These are phyloP conservation scores for Pantala flavescens DNA, from an alignment of 1,140 invertebrate genomes.

Conservation along the genomic window DNA sequence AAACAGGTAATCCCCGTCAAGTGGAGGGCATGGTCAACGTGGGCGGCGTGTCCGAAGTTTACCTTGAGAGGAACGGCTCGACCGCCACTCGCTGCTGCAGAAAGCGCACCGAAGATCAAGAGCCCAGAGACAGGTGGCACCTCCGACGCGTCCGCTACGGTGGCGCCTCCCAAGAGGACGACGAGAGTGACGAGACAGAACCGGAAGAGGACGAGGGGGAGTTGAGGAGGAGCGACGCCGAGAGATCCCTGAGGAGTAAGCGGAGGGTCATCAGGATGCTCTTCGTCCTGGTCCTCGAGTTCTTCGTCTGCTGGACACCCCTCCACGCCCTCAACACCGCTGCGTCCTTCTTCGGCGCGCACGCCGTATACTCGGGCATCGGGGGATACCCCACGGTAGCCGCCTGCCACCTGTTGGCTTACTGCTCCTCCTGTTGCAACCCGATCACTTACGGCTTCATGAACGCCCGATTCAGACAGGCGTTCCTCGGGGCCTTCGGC, in stretches of 20 bases:
- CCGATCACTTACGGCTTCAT: conserved; percentile 69
- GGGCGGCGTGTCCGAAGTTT: conserved; percentile 1
- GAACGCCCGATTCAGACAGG: conserved; percentile 55
- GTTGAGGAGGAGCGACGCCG: conserved; percentile 41
- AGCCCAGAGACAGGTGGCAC: neutral
- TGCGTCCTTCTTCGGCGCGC: conserved; percentile 41
- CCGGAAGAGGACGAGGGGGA: neutral
- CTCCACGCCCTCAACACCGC: conserved; percentile 55
- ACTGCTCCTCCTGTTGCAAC: conserved; percentile 58
- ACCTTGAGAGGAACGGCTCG: conserved; percentile 8
- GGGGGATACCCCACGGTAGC: conserved; percentile 43
- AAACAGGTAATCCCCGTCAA: too few relatives aligned
- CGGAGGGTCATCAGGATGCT: conserved; percentile 53
- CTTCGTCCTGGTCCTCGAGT: conserved; percentile 59
- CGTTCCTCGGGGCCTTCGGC: conserved; percentile 46
- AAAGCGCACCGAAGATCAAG: neutral
- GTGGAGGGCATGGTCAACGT: neutral
- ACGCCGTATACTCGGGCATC: conserved; percentile 38
- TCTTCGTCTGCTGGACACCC: conserved; percentile 68
- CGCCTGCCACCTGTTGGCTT: conserved; percentile 53
- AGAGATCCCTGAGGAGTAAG: conserved; percentile 42
- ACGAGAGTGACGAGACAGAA: conserved; percentile 18
- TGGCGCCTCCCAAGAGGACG: conserved; percentile 20
- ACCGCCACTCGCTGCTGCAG: conserved; percentile 2
- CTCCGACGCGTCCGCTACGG: neutral